Conservation (phyloP, 2,113 vertebrate species). For the Cygnus atratus region DNA sequence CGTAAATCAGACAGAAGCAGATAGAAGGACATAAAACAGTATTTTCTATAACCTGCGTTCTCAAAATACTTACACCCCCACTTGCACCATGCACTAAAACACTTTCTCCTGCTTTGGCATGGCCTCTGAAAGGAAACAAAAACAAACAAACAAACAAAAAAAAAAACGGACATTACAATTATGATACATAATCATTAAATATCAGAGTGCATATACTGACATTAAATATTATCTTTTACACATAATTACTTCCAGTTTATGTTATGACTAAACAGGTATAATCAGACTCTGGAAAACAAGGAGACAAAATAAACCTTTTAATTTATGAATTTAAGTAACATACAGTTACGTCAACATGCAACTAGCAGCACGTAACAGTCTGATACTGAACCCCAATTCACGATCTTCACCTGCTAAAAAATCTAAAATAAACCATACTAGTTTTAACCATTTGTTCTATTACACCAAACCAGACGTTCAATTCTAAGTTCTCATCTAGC, state of each 20-base stretch:
- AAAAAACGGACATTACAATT: not conserved
- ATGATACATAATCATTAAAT: too few species aligned
- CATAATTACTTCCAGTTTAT: not conserved
- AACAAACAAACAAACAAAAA: not conserved
- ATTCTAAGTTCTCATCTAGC: not conserved
- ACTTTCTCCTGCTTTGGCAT: conserved; percentile 81
- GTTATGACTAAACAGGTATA: not conserved
- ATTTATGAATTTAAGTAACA: not conserved
- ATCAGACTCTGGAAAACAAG: not conserved
- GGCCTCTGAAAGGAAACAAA: conserved; percentile 75
- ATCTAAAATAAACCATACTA: not conserved
- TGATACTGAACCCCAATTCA: not conserved
- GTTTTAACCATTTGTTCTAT: not conserved
- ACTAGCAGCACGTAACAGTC: not conserved
- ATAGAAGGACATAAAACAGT: not conserved
- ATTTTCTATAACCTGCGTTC: not conserved
- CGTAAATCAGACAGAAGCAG: not conserved
- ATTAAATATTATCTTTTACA: not conserved
- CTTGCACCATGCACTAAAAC: conserved; percentile 94
- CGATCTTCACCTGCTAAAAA: not conserved
- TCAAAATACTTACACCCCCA: conserved; percentile 85
- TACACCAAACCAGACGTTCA: not conserved
- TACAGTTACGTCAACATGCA: not conserved
- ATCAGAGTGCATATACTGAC: not conserved
- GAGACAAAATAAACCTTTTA: not conserved